phyloP scores from a whole-genome alignment of 2,113 vertebrate species.

The Podarcis cretensis region DNA sequence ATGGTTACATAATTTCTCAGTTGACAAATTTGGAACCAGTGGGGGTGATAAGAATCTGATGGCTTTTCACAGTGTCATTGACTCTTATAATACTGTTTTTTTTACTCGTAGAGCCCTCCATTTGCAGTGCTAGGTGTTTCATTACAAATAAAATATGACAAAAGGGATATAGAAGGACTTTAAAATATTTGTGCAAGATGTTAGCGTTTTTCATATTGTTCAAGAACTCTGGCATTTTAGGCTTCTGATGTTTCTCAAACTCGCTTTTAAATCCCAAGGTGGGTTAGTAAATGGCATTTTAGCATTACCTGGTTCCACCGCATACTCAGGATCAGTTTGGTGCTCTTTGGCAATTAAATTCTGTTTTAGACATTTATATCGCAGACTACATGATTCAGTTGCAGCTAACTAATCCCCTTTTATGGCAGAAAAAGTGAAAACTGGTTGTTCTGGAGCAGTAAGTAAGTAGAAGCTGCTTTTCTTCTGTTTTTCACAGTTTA shows the following conservation, averaged over 20 bases:
- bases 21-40: not conserved
- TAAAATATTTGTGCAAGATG: not conserved
- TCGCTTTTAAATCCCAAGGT: not conserved
- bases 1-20: not conserved
- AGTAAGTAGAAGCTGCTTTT: conserved; percentile 12
- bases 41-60: not conserved
- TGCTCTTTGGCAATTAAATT: not conserved
- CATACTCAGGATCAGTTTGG: not conserved
- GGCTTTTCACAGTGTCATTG: not conserved
- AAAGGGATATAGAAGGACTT: not conserved
- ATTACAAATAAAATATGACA: not conserved
- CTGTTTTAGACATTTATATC: not conserved
- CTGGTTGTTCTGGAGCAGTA: not conserved
- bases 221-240: not conserved
- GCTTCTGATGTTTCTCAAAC: not conserved
- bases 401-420: not conserved
- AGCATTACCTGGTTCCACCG: not conserved
- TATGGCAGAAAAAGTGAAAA: not conserved
- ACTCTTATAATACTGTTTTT: no score
- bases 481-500: not conserved
- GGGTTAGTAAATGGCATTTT: no score
- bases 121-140: not conserved
- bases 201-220: not conserved
- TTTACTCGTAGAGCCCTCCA: no score
- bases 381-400: not conserved